Percentiles rank a stretch among this genome's conserved stretches.
Evolutionary conservation across 2,888 invertebrate species (phyloP).

Genomic region (Diplazon laetatorius): DNA sequence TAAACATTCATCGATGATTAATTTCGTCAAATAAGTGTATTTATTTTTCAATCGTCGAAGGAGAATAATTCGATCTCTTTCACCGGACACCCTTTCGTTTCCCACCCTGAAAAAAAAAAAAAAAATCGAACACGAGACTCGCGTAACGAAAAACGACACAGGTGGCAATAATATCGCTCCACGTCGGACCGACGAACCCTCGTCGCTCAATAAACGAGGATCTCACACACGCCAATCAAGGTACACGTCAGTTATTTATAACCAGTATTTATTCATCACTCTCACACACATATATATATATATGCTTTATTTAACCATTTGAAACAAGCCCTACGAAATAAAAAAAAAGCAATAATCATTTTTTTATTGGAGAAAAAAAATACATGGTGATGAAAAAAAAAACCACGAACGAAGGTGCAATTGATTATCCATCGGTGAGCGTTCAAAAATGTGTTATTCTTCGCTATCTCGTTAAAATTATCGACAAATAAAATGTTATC

Average conservation of each 20-base stretch:
- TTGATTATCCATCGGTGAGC: conserved; percentile 33
- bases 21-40: conserved; percentile 9
- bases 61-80: background rate
- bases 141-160: conserved; percentile 12
- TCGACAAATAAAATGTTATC: conserved; percentile 33
- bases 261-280: background rate
- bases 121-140: background rate
- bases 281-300: background rate
- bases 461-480: conserved; percentile 35
- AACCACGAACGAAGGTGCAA: background rate
- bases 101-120: background rate
- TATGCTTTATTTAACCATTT: background rate
- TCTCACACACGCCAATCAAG: conserved; percentile 12
- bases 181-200: conserved; percentile 6
- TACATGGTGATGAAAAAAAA: background rate
- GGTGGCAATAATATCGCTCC: conserved; percentile 7
- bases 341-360: background rate
- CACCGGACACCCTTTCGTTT: background rate
- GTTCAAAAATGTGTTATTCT: conserved; percentile 28
- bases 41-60: conserved; percentile 19
- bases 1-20: background rate
- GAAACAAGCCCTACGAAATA: background rate
- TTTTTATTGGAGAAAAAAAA: background rate
- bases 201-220: conserved; percentile 4
- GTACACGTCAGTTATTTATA: background rate